Evolutionary conservation across 2,797 vertebrate species (phyloP).

Genomic region (Rhinoraja longicauda): DNA sequence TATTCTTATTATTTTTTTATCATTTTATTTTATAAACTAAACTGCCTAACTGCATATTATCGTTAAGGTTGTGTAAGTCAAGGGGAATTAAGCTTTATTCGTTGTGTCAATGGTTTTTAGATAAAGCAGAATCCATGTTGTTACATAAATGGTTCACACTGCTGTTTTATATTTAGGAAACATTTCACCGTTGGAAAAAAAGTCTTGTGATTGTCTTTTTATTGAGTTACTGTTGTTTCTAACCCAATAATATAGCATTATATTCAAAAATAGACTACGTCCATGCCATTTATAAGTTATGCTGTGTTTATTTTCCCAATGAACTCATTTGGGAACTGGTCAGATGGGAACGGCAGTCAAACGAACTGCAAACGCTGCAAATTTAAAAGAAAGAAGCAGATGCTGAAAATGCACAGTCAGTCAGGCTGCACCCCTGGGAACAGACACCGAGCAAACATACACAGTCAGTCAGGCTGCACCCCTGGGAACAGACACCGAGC

Average conservation of each 20-base stretch:
- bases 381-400: too few relatives aligned
- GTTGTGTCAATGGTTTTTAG: not conserved
- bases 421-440: too few relatives aligned
- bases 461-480: too few relatives aligned
- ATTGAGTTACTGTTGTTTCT: not conserved
- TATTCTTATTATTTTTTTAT: not conserved
- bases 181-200: not conserved
- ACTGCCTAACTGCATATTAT: not conserved
- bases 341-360: not conserved
- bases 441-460: too few relatives aligned
- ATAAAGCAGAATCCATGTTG: not conserved
- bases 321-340: constrained; percentile 4
- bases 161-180: not conserved
- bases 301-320: not conserved
- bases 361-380: too few relatives aligned
- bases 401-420: too few relatives aligned
- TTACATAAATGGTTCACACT: not conserved
- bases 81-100: not conserved
- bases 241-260: not conserved
- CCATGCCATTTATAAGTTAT: not conserved
- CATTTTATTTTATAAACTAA: not conserved
- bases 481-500: too few relatives aligned
- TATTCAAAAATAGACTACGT: not conserved
- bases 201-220: not conserved
- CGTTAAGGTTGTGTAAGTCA: not conserved